phyloP scores from a whole-genome alignment of 2,888 invertebrate genomes.

The Athripsodes cinereus region DNA sequence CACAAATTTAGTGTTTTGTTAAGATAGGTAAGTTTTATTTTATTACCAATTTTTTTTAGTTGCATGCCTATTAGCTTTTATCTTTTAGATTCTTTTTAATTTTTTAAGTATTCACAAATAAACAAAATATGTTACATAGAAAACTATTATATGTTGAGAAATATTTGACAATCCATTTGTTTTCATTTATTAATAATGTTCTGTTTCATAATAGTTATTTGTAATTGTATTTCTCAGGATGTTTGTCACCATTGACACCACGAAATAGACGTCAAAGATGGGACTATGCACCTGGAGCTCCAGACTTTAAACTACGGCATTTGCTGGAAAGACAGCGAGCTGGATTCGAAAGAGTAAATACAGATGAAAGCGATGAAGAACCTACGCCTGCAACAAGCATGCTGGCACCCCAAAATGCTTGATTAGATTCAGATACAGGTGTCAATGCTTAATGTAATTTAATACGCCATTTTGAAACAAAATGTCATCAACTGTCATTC shows the following conservation, averaged over 20 bases:
- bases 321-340: conserved; percentile 51
- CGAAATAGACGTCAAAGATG: conserved; percentile 26
- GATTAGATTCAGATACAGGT: conserved; percentile 37
- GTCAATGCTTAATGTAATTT: conserved; percentile 18
- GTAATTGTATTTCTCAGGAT: too few relatives aligned
- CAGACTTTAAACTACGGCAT: conserved; percentile 58
- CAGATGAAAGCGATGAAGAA: conserved; percentile 62
- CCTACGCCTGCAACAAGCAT: conserved; percentile 46
- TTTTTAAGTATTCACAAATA: too few relatives aligned
- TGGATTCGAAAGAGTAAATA: conserved; percentile 59
- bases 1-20: too few relatives aligned
- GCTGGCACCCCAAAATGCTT: conserved; percentile 38
- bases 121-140: too few relatives aligned
- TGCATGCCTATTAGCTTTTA: too few relatives aligned
- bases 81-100: too few relatives aligned
- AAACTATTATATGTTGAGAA: too few relatives aligned
- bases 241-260: conserved; percentile 27
- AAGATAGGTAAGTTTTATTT: too few relatives aligned
- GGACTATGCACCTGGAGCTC: conserved; percentile 34
- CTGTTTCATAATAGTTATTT: too few relatives aligned
- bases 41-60: too few relatives aligned
- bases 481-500: not conserved
- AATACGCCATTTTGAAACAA: not conserved
- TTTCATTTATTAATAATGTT: too few relatives aligned
- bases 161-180: too few relatives aligned